Conservation (phyloP, 1,140 invertebrate species). For the Zophobas atratus region DNA sequence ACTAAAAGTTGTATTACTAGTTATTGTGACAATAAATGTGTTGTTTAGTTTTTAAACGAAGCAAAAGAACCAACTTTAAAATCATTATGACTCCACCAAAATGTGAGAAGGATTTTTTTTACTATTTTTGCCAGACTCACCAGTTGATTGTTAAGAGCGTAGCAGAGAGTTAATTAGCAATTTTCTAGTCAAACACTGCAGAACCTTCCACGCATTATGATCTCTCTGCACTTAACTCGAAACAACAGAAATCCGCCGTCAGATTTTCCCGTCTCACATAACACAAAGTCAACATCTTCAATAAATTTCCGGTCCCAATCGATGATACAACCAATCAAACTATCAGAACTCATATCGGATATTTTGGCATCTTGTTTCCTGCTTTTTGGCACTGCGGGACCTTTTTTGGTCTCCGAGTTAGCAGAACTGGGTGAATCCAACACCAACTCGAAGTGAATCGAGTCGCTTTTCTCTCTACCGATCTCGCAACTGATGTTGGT, state of each 20-base stretch:
- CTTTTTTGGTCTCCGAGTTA: not conserved
- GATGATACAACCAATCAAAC: slow-evolving; percentile 93
- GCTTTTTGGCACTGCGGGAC: not conserved
- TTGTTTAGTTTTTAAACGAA: not conserved
- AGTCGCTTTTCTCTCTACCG: slow-evolving; percentile 72
- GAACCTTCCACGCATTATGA: slow-evolving; percentile 84
- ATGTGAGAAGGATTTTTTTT: no score
- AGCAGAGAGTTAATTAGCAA: no score
- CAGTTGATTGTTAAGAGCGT: no score
- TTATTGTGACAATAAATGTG: slow-evolving; percentile 1
- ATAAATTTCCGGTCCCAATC: slow-evolving; percentile 94
- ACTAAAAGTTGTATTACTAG: no score
- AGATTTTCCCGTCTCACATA: slow-evolving; percentile 91
- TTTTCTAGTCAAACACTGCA: slow-evolving; percentile 86
- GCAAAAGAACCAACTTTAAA: not conserved
- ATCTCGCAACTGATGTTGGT: slow-evolving; percentile 76
- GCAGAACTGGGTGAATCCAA: slow-evolving; percentile 48
- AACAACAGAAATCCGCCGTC: slow-evolving; percentile 71
- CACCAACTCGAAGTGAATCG: slow-evolving; percentile 52
- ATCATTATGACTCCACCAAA: no score
- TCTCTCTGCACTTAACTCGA: slow-evolving; percentile 83
- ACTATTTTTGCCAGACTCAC: no score
- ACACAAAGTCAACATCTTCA: slow-evolving; percentile 94
- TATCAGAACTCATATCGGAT: slow-evolving; percentile 92
- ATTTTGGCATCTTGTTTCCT: slow-evolving; percentile 76